Conservation (phyloP, 2,113 vertebrate genomes). For the Phrynosoma platyrhinos region DNA sequence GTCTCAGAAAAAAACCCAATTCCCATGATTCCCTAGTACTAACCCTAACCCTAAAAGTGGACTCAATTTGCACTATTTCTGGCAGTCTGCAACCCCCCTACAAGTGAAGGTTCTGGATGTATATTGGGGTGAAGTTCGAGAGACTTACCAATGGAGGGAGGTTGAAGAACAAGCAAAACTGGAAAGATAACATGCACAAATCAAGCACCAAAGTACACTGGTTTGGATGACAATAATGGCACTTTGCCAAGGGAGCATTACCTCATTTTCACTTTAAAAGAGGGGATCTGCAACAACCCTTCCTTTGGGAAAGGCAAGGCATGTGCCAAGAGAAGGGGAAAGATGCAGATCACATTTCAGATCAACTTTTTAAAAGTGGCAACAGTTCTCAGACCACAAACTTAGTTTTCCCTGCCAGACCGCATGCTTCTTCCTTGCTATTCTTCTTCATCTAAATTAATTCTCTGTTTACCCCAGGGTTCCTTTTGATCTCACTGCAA, state of each 20-base stretch:
- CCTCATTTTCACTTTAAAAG: not conserved
- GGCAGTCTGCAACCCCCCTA: too few relatives aligned
- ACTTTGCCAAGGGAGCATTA: not conserved
- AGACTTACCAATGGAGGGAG: not conserved
- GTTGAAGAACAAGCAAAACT: not conserved
- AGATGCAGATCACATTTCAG: not conserved
- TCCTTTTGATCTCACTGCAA: not conserved
- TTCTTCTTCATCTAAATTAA: not conserved
- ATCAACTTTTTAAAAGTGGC: not conserved
- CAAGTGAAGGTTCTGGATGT: not conserved
- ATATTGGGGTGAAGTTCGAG: not conserved
- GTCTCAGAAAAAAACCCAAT: too few relatives aligned
- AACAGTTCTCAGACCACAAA: constrained; percentile 1
- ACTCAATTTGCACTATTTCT: too few relatives aligned
- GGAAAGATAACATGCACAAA: not conserved
- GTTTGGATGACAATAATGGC: not conserved
- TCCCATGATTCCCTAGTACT: too few relatives aligned
- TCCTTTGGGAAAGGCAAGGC: not conserved
- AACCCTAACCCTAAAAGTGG: too few relatives aligned
- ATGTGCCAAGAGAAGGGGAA: not conserved
- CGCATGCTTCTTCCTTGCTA: not conserved
- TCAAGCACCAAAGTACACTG: not conserved
- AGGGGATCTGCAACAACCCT: not conserved
- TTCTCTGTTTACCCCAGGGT: not conserved
- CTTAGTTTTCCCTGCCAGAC: not conserved